Conservation (phyloP, 2,888 invertebrate species). For the Synanthedon andrenaeformis region DNA sequence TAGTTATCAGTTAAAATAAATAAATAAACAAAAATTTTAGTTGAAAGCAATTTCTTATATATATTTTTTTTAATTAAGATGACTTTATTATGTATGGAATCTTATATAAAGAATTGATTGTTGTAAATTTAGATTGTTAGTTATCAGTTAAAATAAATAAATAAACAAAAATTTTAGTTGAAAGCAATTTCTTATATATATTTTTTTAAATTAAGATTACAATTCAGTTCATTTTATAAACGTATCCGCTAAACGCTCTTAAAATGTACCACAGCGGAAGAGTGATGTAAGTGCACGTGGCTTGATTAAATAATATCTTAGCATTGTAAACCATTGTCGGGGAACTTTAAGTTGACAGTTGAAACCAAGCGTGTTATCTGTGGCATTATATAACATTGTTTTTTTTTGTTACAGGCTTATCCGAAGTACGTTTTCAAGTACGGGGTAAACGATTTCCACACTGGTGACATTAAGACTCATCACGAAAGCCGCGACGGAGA, state of each 20-base stretch:
- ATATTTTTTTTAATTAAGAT: too few relatives aligned
- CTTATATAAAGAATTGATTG: too few relatives aligned
- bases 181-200: too few relatives aligned
- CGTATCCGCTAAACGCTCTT: not conserved
- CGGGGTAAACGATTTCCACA: constrained; percentile 72
- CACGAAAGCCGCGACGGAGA: constrained; percentile 70
- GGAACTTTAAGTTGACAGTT: constrained; percentile 1
- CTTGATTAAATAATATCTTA: constrained; percentile 9
- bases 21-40: too few relatives aligned
- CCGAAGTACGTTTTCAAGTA: constrained; percentile 73
- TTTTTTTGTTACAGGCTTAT: constrained; percentile 63
- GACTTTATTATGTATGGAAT: too few relatives aligned
- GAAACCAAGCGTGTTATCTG: not conserved
- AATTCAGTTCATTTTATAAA: too few relatives aligned
- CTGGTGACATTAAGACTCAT: constrained; percentile 70
- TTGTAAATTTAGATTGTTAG: too few relatives aligned
- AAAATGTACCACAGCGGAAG: constrained; percentile 9
- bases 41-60: too few relatives aligned
- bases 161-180: too few relatives aligned
- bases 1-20: too few relatives aligned
- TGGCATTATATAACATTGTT: constrained; percentile 1
- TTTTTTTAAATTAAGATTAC: too few relatives aligned
- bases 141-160: too few relatives aligned
- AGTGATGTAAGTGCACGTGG: constrained; percentile 5
- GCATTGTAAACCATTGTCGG: constrained; percentile 5